Base-by-base conservation (phyloP, 2,113 vertebrate species). In the Loxodonta africana region DNA sequence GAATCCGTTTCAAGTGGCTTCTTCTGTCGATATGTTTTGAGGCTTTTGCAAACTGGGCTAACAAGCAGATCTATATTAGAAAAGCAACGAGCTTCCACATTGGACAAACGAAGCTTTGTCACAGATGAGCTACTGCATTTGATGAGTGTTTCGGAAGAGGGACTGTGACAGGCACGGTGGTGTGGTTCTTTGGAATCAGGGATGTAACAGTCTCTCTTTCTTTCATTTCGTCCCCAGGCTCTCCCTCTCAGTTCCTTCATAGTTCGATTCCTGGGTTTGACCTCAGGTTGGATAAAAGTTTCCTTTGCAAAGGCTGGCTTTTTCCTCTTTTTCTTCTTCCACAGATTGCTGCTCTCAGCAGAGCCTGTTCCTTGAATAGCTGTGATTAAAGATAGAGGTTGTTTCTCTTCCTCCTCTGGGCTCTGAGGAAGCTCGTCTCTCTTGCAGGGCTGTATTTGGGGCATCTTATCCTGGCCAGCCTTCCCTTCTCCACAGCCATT, bases 391-490 rank as follows among this genome's bases (percentile, higher is more conserved):
- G 88, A 95, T 83, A 77, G 86, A 95, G 44, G 44, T 44, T 84
- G 23, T 90, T 96, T 94, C 81, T 96, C 51, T 91, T 95, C 87
- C 92, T 95, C 81, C 26, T 84, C 84, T 71, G 41, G 83, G 30
- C 69, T 94, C 65, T 78, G 67, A 92, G 60, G 89, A 97, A 95
- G 81, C 89, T 74, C 28, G 51, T 93, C 53, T 96, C 33, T 62
- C 90, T 74, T 83, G 57, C 44, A 90, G 67, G 67, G 62, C 37
- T n/a, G 30, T 60, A 80, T 18, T 95, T 78, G 41, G 81, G 93
- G 63, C 93, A 89, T 91, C 69, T 91, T 76, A 96, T 62, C 51
- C 48, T 85, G 90, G 81, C 37, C 63, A 90, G 76, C 21, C 76
- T 11, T 80, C 87, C 89, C 84, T 93, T 93, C 46, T 57, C 76